Evolutionary conservation across 2,797 vertebrate species (phyloP).

Genomic region (Crax fasciolata): DNA sequence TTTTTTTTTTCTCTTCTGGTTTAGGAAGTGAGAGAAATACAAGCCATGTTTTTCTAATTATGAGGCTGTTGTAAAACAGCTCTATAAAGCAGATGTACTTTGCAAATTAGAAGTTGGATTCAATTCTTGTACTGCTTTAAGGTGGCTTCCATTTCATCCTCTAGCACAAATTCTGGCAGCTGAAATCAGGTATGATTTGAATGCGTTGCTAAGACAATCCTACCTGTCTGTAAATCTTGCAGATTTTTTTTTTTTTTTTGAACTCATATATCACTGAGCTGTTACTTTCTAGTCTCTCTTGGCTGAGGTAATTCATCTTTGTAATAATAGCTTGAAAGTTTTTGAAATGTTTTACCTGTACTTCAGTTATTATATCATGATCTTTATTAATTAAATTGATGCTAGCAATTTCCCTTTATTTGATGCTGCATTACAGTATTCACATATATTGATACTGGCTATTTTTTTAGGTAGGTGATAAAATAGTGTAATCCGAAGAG

Average conservation of each 20-base stretch:
- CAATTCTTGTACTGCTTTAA: constrained; percentile 54
- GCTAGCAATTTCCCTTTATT: not conserved
- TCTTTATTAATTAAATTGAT: not conserved
- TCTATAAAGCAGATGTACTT: constrained; percentile 77
- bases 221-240: constrained; percentile 24
- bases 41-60: constrained; percentile 76
- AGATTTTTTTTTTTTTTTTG: constrained; percentile 24
- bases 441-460: not conserved
- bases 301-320: constrained; percentile 39
- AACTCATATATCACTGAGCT: constrained; percentile 8
- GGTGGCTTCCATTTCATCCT: constrained; percentile 31
- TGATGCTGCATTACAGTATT: not conserved
- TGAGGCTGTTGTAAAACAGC: constrained; percentile 65
- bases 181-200: constrained; percentile 58
- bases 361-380: constrained; percentile 19
- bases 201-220: constrained; percentile 1
- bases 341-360: constrained; percentile 42
- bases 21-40: constrained; percentile 64
- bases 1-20: not conserved
- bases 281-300: constrained; percentile 22
- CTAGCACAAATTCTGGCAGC: constrained; percentile 9
- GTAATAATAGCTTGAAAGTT: constrained; percentile 20
- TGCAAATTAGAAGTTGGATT: constrained; percentile 73
- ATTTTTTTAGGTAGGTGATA: not conserved
- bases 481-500: not conserved